These are phyloP conservation scores for Archaeoteleia sp. DNA, from an alignment of 2,888 invertebrate genomes.

Conservation along the genomic window DNA sequence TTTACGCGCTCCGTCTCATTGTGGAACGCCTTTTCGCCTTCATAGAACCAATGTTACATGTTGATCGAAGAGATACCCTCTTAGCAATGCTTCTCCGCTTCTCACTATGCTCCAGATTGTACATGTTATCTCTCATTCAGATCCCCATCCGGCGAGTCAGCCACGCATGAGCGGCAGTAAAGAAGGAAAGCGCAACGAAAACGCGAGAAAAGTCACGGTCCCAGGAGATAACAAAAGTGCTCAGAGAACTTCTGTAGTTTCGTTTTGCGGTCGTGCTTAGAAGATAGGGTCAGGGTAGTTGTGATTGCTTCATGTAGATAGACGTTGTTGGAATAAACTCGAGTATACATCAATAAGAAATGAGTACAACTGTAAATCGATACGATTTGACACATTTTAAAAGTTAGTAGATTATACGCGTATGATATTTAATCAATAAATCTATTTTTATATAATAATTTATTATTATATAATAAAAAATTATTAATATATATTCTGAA, in stretches of 20 bases:
- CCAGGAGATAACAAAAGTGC: conserved; percentile 27
- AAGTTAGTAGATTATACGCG: too few relatives aligned
- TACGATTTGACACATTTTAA: too few relatives aligned
- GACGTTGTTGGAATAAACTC: not conserved
- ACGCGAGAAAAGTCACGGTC: conserved; percentile 44
- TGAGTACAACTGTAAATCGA: too few relatives aligned
- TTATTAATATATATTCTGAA: too few relatives aligned
- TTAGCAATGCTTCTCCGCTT: conserved; percentile 62
- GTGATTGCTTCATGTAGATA: conserved; percentile 17
- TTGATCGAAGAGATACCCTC: conserved; percentile 65
- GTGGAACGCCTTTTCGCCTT: conserved; percentile 65
- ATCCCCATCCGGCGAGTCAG: conserved; percentile 28
- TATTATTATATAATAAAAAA: too few relatives aligned
- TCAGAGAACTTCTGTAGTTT: conserved; percentile 18
- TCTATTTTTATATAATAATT: too few relatives aligned
- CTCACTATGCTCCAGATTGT: conserved; percentile 73
- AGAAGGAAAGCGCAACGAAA: conserved; percentile 35
- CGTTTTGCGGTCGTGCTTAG: conserved; percentile 31
- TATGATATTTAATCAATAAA: too few relatives aligned
- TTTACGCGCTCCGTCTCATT: conserved; percentile 71
- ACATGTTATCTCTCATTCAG: conserved; percentile 59
- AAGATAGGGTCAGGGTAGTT: conserved; percentile 11
- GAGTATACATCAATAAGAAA: too few relatives aligned
- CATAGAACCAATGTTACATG: conserved; percentile 59
- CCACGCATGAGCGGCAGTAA: not conserved